These are phyloP conservation scores for Simalia tracyae DNA, from an alignment of 2,797 vertebrate genomes.

Conservation along the genomic window DNA sequence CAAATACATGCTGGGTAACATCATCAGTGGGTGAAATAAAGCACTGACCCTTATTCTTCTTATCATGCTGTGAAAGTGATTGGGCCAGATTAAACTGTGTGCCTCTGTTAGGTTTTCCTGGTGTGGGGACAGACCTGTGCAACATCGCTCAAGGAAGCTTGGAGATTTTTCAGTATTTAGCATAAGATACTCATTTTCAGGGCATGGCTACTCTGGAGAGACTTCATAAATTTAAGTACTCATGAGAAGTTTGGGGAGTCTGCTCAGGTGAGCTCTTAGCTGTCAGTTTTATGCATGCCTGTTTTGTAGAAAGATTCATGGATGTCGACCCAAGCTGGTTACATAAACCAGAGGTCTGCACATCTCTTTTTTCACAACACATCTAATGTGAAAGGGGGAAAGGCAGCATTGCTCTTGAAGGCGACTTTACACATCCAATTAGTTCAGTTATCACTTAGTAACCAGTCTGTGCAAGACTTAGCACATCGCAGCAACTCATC, in stretches of 20 bases:
- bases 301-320: background rate
- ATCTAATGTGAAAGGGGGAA: background rate
- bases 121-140: background rate
- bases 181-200: background rate
- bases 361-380: background rate
- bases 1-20: background rate
- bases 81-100: background rate
- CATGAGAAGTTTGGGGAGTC: background rate
- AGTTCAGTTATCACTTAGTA: slow-evolving; percentile 7
- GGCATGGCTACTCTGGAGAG: background rate
- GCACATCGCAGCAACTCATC: slow-evolving; percentile 1
- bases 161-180: background rate
- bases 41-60: background rate
- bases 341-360: background rate
- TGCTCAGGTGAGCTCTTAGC: background rate
- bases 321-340: no score
- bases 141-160: background rate
- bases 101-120: background rate
- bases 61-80: background rate
- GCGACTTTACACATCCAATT: slow-evolving; percentile 1
- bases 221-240: background rate
- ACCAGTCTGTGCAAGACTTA: background rate
- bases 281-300: background rate
- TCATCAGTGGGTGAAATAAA: background rate
- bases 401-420: background rate